Conservation (phyloP, 2,797 vertebrate species). For the Vipera ursinii region DNA sequence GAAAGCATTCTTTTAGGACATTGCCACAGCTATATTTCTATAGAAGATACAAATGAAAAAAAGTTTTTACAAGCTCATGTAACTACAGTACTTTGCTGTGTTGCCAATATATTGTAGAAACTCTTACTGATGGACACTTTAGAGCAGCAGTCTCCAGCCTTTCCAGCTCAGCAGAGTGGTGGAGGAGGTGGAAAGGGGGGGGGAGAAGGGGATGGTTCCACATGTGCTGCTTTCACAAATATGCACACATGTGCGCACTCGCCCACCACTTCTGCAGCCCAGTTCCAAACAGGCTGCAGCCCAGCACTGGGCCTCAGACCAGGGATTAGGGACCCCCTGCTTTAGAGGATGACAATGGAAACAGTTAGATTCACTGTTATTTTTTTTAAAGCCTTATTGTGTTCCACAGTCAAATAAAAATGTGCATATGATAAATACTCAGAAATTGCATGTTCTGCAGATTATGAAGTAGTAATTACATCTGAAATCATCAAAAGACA, state of each 20-base stretch:
- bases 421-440: constrained; percentile 8
- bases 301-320: background rate
- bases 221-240: background rate
- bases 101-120: constrained; percentile 15
- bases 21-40: constrained; percentile 1
- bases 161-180: background rate
- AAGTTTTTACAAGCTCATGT: constrained; percentile 8
- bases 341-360: constrained; percentile 7
- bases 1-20: background rate
- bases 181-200: no score
- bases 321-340: background rate
- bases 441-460: constrained; percentile 13
- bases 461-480: constrained; percentile 50
- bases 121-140: constrained; percentile 14
- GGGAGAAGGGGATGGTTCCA: background rate
- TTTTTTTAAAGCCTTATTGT: constrained; percentile 5
- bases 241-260: background rate
- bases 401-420: constrained; percentile 14
- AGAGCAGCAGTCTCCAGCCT: background rate
- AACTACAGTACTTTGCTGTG: background rate
- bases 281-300: background rate
- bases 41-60: constrained; percentile 7
- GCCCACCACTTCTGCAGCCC: background rate
- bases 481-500: constrained; percentile 38
- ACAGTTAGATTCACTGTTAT: constrained; percentile 1